Evolutionary conservation across 2,888 invertebrate genomes (phyloP).

Genomic region (Lamellibrachia satsuma): DNA sequence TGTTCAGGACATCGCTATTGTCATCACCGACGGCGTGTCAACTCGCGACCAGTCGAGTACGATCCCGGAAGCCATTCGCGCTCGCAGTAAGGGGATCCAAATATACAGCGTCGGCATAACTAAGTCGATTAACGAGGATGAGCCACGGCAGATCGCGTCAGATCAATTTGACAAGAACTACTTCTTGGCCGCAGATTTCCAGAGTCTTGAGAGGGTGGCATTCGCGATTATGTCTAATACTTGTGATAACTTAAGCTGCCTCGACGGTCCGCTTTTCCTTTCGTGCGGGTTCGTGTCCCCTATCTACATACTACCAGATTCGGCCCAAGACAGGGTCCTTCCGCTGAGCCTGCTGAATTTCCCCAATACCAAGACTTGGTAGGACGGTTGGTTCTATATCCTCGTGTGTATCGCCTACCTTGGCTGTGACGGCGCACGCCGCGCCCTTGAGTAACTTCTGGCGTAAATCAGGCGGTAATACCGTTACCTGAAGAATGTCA

Average conservation of each 20-base stretch:
- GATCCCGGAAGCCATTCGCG: conserved; percentile 26
- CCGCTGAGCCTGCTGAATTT: no score
- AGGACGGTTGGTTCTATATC: no score
- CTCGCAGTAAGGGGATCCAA: conserved; percentile 23
- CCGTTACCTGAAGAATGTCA: no score
- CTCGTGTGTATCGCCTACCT: no score
- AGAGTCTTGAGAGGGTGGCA: conserved; percentile 18
- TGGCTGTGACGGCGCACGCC: no score
- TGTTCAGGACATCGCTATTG: conserved; percentile 32
- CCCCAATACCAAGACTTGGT: no score
- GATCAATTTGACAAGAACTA: conserved; percentile 36
- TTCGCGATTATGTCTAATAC: neutral
- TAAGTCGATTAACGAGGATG: conserved; percentile 20
- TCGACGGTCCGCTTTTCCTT: no score
- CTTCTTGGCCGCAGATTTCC: conserved; percentile 41
- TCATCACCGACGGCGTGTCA: conserved; percentile 34
- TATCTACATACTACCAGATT: no score
- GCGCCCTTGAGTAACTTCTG: no score
- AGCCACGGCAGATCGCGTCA: conserved; percentile 31
- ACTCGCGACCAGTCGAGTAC: neutral
- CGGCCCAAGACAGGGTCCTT: no score
- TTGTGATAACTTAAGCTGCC: conserved; percentile 18
- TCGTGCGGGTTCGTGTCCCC: no score
- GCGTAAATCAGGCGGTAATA: no score
- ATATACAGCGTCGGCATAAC: conserved; percentile 34